phyloP scores from a whole-genome alignment of 2,888 invertebrate genomes.

The Tiphia femorata region DNA sequence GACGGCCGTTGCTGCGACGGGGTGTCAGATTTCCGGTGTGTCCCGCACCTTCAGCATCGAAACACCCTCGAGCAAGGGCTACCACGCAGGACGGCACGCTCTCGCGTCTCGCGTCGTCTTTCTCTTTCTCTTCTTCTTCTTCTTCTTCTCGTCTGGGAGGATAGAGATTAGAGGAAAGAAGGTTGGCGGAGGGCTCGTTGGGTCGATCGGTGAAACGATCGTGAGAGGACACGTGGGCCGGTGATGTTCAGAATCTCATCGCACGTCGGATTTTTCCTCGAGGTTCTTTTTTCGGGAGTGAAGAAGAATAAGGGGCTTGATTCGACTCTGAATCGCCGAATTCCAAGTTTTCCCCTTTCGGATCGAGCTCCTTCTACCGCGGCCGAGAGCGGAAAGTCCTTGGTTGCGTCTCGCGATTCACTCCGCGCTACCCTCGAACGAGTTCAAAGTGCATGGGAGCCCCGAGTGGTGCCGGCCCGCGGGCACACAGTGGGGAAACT shows the following conservation, averaged over 20 bases:
- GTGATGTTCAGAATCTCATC: neutral
- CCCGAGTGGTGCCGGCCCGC: slow-evolving; percentile 15
- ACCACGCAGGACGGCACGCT: neutral
- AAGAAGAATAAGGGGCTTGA: too few relatives aligned
- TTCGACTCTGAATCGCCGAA: too few relatives aligned
- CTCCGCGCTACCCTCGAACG: neutral
- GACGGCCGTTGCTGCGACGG: slow-evolving; percentile 35
- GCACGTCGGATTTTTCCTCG: neutral
- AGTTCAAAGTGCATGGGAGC: slow-evolving; percentile 8
- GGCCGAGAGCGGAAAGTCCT: neutral
- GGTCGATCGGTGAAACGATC: neutral
- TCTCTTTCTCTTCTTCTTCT: neutral
- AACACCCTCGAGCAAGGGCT: neutral
- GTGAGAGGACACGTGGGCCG: too few relatives aligned
- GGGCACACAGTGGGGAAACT: slow-evolving; percentile 39
- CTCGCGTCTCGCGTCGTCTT: neutral
- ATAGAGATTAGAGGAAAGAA: too few relatives aligned
- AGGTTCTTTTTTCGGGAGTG: too few relatives aligned
- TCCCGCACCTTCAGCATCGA: slow-evolving; percentile 29
- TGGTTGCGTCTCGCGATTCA: neutral
- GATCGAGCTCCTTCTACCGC: neutral
- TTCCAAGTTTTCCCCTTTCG: too few relatives aligned
- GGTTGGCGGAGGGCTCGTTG: too few relatives aligned
- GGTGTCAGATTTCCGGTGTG: slow-evolving; percentile 43
- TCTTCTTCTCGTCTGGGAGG: neutral